phyloP scores from a whole-genome alignment of 1,140 invertebrate species.

The Scaptomyza graminum region DNA sequence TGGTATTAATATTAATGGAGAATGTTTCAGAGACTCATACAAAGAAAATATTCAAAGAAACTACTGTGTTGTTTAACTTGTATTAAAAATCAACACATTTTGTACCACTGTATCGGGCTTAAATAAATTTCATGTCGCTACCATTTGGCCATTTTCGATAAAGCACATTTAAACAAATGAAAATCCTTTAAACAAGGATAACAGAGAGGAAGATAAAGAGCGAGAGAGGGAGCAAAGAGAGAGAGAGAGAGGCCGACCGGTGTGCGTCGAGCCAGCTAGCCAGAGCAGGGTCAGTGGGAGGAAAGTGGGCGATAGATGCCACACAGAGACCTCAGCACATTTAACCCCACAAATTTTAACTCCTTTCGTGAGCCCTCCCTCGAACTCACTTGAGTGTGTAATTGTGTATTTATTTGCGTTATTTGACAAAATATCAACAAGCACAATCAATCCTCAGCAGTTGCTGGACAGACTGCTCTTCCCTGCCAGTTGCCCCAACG shows the following conservation, averaged over 20 bases:
- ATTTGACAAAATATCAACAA: conserved; percentile 83
- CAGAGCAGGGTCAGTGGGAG: conserved; percentile 1
- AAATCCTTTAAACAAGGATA: conserved; percentile 80
- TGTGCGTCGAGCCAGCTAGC: neutral
- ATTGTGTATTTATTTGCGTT: conserved; percentile 83
- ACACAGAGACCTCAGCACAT: conserved; percentile 28
- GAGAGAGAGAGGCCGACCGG: conserved; percentile 5
- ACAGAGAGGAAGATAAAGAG: conserved; percentile 20
- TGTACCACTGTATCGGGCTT: conserved; percentile 32
- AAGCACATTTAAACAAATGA: conserved; percentile 82
- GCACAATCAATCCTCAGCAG: conserved; percentile 78
- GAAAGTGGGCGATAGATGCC: neutral
- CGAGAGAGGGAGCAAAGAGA: neutral
- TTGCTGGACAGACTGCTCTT: conserved; percentile 50
- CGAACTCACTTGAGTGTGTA: conserved; percentile 78
- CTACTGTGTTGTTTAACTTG: neutral
- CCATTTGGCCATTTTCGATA: conserved; percentile 78
- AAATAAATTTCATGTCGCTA: conserved; percentile 51
- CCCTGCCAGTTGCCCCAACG: conserved; percentile 3
- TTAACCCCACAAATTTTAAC: conserved; percentile 64
- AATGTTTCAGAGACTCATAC: too few species aligned
- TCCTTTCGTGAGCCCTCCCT: conserved; percentile 15
- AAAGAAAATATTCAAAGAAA: neutral
- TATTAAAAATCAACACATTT: neutral
- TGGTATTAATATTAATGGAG: too few species aligned